These are phyloP conservation scores for Ophthalmolycus amberensis DNA, from an alignment of 2,113 vertebrate genomes.

Conservation along the genomic window DNA sequence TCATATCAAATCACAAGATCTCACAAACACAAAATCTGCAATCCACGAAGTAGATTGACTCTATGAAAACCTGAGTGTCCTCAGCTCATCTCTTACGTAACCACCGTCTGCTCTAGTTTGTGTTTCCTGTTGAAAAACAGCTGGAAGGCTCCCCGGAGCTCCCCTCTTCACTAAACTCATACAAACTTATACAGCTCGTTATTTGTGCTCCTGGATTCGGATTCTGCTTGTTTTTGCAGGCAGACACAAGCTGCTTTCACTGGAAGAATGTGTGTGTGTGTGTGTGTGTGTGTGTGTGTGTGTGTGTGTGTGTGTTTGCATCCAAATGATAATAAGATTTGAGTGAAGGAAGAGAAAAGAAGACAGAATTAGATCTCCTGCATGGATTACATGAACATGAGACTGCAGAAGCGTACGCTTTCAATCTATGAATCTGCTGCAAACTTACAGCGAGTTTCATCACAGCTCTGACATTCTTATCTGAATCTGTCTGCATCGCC, in stretches of 20 bases:
- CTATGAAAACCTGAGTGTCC: conserved; percentile 4
- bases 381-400: conserved; percentile 65
- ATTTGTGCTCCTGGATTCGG: conserved; percentile 49
- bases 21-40: not conserved
- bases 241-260: conserved; percentile 70
- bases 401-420: conserved; percentile 72
- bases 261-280: conserved; percentile 23
- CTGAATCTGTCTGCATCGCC: conserved; percentile 34
- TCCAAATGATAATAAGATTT: conserved; percentile 79
- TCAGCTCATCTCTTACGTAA: conserved; percentile 47
- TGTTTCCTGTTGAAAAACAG: conserved; percentile 44
- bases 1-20: not conserved
- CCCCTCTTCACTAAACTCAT: conserved; percentile 54
- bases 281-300: no score
- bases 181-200: conserved; percentile 47
- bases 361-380: conserved; percentile 71
- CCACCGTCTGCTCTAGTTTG: conserved; percentile 30
- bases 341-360: conserved; percentile 12
- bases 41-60: not conserved
- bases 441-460: conserved; percentile 47
- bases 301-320: conserved; percentile 43
- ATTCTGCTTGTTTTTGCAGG: conserved; percentile 28
- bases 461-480: conserved; percentile 42
- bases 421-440: conserved; percentile 64
- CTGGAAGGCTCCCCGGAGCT: conserved; percentile 41